Percentiles rank a stretch among this genome's conserved stretches.
Evolutionary conservation across 1,140 invertebrate species (phyloP).

Genomic region (Carcinoscorpius rotundicauda): DNA sequence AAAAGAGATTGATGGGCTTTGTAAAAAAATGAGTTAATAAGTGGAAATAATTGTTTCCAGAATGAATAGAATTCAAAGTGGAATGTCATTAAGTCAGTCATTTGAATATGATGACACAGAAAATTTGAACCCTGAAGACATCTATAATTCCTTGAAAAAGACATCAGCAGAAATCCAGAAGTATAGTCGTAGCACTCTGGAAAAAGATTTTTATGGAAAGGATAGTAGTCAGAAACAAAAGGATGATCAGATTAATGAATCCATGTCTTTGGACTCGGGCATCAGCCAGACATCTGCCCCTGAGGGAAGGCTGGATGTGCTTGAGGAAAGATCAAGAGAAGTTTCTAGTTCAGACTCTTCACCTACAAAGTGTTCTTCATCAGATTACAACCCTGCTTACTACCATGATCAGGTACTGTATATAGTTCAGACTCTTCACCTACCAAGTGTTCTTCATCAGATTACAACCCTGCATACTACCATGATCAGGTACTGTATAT

Average conservation of each 20-base stretch:
- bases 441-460: too few relatives aligned
- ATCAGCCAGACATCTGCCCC: conserved; percentile 55
- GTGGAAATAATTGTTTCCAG: conserved; percentile 1
- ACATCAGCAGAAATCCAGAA: conserved; percentile 90
- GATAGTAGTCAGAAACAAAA: conserved; percentile 39
- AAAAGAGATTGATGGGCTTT: neutral
- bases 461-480: too few relatives aligned
- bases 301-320: conserved; percentile 42
- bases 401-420: too few relatives aligned
- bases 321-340: conserved; percentile 40
- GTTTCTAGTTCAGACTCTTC: conserved; percentile 13
- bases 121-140: conserved; percentile 68
- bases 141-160: conserved; percentile 63
- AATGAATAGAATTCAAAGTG: conserved; percentile 15
- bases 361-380: too few relatives aligned
- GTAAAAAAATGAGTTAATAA: neutral
- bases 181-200: conserved; percentile 47
- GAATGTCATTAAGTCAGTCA: conserved; percentile 13
- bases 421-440: too few relatives aligned
- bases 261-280: conserved; percentile 74
- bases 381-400: too few relatives aligned
- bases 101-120: conserved; percentile 44
- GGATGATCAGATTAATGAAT: conserved; percentile 42
- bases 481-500: too few relatives aligned
- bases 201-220: conserved; percentile 2